These are phyloP conservation scores for Cerastoderma edule DNA, from an alignment of 2,888 invertebrate species.

Conservation along the genomic window DNA sequence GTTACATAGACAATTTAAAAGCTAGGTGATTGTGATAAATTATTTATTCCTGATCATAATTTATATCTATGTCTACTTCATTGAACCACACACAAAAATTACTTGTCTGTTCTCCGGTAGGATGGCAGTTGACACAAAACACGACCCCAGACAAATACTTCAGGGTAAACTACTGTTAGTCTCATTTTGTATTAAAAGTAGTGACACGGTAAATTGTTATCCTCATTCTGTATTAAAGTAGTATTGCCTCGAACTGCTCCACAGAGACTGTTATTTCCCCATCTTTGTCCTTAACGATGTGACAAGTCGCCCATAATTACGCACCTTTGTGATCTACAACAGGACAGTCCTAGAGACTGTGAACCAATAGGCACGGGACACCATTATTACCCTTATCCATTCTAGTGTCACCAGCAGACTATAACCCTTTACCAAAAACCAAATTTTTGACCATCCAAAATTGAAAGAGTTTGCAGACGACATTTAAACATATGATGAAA, in stretches of 20 bases:
- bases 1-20: no score
- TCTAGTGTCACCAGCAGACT: no score
- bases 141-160: conserved; percentile 20
- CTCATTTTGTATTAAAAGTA: conserved; percentile 17
- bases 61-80: conserved; percentile 11
- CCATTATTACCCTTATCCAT: not conserved
- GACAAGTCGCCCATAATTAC: conserved; percentile 41
- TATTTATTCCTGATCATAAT: conserved; percentile 5
- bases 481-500: not conserved
- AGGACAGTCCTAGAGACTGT: conserved; percentile 30
- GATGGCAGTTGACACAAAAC: conserved; percentile 22
- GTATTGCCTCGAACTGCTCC: not conserved
- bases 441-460: not conserved
- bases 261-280: conserved; percentile 18
- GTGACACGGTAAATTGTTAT: conserved; percentile 21
- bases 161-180: conserved; percentile 25
- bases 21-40: no score
- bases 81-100: conserved; percentile 13
- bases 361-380: conserved; percentile 29
- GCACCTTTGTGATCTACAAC: conserved; percentile 50
- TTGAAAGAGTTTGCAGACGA: not conserved
- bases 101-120: not conserved
- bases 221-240: not conserved
- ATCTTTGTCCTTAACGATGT: conserved; percentile 29
- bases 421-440: not conserved